phyloP scores from a whole-genome alignment of 2,797 vertebrate genomes.

The Acestrorhynchus altus region DNA sequence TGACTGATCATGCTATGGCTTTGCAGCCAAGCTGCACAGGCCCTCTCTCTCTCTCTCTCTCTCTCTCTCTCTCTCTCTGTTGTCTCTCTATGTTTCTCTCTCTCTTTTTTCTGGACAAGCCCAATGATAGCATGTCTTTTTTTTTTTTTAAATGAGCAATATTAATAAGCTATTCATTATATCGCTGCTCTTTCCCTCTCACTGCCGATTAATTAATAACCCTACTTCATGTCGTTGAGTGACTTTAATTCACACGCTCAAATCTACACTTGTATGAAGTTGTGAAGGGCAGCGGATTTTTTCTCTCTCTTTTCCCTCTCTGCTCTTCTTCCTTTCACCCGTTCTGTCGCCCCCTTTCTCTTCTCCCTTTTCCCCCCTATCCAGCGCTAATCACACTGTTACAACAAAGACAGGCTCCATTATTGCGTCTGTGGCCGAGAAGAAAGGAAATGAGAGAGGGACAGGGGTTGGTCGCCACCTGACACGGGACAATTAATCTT shows the following conservation, averaged over 20 bases:
- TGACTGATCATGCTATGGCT: slow-evolving; percentile 75
- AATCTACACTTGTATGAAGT: slow-evolving; percentile 70
- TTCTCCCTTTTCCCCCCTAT: slow-evolving; percentile 66
- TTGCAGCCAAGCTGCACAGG: slow-evolving; percentile 60
- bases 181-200: slow-evolving; percentile 63
- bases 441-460: slow-evolving; percentile 98
- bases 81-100: neutral
- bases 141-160: slow-evolving; percentile 65
- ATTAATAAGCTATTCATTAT: slow-evolving; percentile 77
- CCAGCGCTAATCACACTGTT: slow-evolving; percentile 90
- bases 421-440: slow-evolving; percentile 94
- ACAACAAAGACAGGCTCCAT: slow-evolving; percentile 97
- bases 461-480: slow-evolving; percentile 96
- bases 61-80: slow-evolving; percentile 8
- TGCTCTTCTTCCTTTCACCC: slow-evolving; percentile 60
- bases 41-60: slow-evolving; percentile 62
- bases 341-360: slow-evolving; percentile 77
- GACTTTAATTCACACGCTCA: slow-evolving; percentile 71
- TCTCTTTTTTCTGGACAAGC: slow-evolving; percentile 51
- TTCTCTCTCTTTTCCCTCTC: slow-evolving; percentile 71
- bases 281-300: slow-evolving; percentile 62
- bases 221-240: slow-evolving; percentile 68
- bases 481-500: slow-evolving; percentile 99
- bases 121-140: slow-evolving; percentile 47
- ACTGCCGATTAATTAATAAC: slow-evolving; percentile 79